Conservation (phyloP, 2,113 vertebrate species). For the Argyrosomus japonicus region DNA sequence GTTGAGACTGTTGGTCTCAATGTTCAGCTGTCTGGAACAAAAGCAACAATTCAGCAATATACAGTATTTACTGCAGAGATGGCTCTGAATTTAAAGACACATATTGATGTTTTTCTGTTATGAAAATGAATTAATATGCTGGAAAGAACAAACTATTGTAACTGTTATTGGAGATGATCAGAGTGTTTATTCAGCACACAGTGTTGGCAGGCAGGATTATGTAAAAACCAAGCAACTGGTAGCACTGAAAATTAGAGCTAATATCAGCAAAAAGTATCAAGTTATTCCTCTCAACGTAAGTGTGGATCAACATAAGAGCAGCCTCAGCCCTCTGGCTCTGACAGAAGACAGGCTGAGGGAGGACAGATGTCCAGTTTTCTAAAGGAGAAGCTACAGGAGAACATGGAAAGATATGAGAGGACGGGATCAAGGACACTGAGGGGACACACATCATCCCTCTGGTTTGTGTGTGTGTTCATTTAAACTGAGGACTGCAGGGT, state of each 20-base stretch:
- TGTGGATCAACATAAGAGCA: no score
- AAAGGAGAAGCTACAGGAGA: constrained; percentile 6
- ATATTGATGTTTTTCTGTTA: background rate
- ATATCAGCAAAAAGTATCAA: no score
- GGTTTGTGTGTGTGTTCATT: constrained; percentile 31
- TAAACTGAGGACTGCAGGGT: constrained; percentile 7
- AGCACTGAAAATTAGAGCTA: no score
- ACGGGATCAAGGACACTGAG: constrained; percentile 33
- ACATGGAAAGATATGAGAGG: constrained; percentile 22
- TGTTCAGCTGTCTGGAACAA: constrained; percentile 7
- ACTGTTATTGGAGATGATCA: no score
- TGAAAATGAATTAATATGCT: background rate
- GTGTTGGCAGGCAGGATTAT: no score
- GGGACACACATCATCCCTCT: constrained; percentile 4
- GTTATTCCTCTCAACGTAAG: no score
- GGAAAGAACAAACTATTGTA: background rate
- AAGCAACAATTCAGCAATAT: background rate
- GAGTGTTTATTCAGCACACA: no score
- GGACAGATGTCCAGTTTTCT: constrained; percentile 22
- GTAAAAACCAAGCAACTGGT: no score
- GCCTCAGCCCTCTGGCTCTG: no score
- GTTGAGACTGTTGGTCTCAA: background rate
- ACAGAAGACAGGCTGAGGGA: no score
- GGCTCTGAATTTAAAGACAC: background rate
- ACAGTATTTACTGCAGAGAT: background rate